Conservation (phyloP, 2,113 vertebrate species). For the Pachycephala philippinensis region DNA sequence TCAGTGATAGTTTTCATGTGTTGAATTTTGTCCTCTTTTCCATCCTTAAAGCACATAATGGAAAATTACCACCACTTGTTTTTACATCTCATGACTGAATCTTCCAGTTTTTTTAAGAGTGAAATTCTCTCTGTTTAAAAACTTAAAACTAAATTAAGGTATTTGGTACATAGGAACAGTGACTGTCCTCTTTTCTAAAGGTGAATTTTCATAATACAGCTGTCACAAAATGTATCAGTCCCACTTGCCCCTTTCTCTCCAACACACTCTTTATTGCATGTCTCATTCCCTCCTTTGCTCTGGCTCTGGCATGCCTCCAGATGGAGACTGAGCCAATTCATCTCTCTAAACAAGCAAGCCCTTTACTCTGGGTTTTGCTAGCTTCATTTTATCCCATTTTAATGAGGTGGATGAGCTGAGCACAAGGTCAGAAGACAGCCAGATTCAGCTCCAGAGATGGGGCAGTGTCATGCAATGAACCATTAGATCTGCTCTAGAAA, state of each 20-base stretch:
- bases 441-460: neutral
- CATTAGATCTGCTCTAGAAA: neutral
- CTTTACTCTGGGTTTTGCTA: neutral
- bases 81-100: neutral
- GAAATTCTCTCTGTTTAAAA: neutral
- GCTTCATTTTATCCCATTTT: neutral
- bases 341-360: neutral
- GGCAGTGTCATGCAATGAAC: neutral
- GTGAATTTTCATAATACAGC: neutral
- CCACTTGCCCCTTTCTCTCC: neutral
- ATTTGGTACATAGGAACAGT: neutral
- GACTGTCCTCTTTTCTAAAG: neutral
- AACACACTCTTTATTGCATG: neutral
- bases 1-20: neutral
- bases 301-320: neutral
- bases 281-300: neutral
- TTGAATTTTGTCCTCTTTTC: neutral
- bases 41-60: neutral
- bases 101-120: neutral
- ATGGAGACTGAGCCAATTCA: neutral
- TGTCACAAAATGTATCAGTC: neutral
- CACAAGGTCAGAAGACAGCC: neutral
- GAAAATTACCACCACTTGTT: neutral
- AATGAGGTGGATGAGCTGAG: neutral
- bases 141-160: neutral